Base-by-base conservation (phyloP, 2,113 vertebrate species). In the Etheostoma spectabile region DNA sequence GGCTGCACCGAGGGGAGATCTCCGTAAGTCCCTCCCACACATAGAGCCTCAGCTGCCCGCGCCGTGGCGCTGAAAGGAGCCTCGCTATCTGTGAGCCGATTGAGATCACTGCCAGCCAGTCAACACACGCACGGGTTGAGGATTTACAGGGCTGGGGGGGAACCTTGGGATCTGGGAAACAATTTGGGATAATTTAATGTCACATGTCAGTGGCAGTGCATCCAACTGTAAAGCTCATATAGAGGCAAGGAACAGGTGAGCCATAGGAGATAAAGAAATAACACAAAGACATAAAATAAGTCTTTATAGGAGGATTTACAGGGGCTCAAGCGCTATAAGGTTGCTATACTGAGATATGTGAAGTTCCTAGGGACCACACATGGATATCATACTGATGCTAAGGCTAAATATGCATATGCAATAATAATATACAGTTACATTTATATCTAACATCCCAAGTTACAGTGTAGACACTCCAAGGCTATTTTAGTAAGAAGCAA, bases 1-100 rank as follows among this genome's bases (percentile, higher is more conserved):
- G 83, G 56, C 72, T 79, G 86, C 79, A 48, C 77, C 45, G 84
- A 80, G 45, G 64, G 77, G 86, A 91, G 86, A 77, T 69, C 86
- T 74, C 63, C 42, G 51, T 86, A 85, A 88, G 92, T 91, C 91
- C 93, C 94, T 84, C 93, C 92, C 91, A 86, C 94, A 79, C 91
- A 64, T 78, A 66, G 33, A 77, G 87, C 70, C 71, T 79, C 85
- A 16, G 73, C 82, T 80, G 77, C 86, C 82, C 87, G 79, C 73
- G 66, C 82, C 45, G 86, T 83, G 80, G 84, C 82, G 91, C 93
- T 92, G 91, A 93, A 85, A 91, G 85, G 88, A 93, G 80, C 86
- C 76, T 78, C 45, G 82, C 86, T 91, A 91, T 88, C 87, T 88
- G 79, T 51, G 83, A 87, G 83, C 82, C 65, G 92, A 90, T 85